Base-by-base conservation (phyloP, 2,888 invertebrate genomes). In the Pomacea canaliculata region DNA sequence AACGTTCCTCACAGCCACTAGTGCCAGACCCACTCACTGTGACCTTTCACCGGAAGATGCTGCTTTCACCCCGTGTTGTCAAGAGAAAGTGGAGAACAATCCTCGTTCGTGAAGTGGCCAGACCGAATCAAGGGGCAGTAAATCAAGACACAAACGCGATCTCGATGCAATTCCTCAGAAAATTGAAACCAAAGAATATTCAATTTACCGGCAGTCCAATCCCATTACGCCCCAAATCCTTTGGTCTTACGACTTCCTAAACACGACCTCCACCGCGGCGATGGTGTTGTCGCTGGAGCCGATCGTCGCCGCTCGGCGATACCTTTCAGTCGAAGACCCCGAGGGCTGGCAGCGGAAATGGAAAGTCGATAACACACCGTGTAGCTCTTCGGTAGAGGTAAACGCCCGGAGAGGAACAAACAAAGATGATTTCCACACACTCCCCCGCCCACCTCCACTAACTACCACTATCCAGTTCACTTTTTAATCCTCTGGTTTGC, bases 151-250 rank as follows among this genome's bases (percentile, higher is more conserved):
- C 63, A 63, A 27, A 63, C 63, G 63, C 63, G 63, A 63, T 63
- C 63, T 63, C 23, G 18, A 19, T 19, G 63, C 63, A 63, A 63
- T 63, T 63, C 27, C 63, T 63, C 16, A 10, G 63, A 63, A 63
- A 63, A 63, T 63, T 63, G 63, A 63, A 63, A 63, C 63, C 63
- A 63, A 63, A 63, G 63, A 63, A 63, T 63, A 63, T 23, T 63
- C 63, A 63, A 63, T 63, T 63, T 63, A 63, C 63, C 10, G n/a
- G 23, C 23, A 27, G 23, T 27, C 63, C n/a, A 63, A 23, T 27
- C 27, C 63, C n/a, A 23, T 63, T 23, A n/a, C 63, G n/a, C 63
- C 16, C 18, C 63, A 63, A 63, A 63, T 63, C 63, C 63, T n/a
- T 27, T 27, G 63, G 63, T 27, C 63, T 27, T 63, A 63, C 63